These are phyloP conservation scores for Decapterus maruadsi DNA, from an alignment of 2,797 vertebrate genomes.

Conservation along the genomic window DNA sequence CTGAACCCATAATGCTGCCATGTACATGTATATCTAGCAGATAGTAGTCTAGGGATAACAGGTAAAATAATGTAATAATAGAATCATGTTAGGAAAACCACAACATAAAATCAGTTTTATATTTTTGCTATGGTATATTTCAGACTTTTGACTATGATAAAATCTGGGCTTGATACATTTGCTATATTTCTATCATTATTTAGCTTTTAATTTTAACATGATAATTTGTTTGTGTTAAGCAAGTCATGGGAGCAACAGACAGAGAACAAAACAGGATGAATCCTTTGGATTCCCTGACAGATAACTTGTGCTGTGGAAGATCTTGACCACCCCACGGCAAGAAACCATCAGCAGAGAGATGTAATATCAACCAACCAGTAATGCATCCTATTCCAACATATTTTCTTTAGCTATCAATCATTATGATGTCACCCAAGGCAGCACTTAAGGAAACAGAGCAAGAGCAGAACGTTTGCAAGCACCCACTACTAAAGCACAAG, in stretches of 20 bases:
- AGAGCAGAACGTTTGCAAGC: constrained; percentile 21
- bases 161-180: not conserved
- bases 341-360: constrained; percentile 34
- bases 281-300: constrained; percentile 16
- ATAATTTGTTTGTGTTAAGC: not conserved
- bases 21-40: constrained; percentile 22
- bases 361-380: constrained; percentile 42
- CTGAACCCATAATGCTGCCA: constrained; percentile 21
- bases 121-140: constrained; percentile 6
- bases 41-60: not conserved
- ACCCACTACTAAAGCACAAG: constrained; percentile 26
- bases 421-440: constrained; percentile 50
- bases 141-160: not conserved
- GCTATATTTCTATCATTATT: too few relatives aligned
- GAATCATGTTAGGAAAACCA: constrained; percentile 2
- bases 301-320: constrained; percentile 13
- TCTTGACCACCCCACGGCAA: constrained; percentile 28
- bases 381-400: constrained; percentile 43
- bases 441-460: constrained; percentile 38
- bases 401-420: constrained; percentile 50
- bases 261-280: constrained; percentile 5
- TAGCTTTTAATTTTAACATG: constrained; percentile 6
- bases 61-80: not conserved
- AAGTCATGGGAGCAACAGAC: not conserved
- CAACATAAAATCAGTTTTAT: not conserved